phyloP scores from a whole-genome alignment of 2,888 invertebrate genomes.

The Camponotus fellah region DNA sequence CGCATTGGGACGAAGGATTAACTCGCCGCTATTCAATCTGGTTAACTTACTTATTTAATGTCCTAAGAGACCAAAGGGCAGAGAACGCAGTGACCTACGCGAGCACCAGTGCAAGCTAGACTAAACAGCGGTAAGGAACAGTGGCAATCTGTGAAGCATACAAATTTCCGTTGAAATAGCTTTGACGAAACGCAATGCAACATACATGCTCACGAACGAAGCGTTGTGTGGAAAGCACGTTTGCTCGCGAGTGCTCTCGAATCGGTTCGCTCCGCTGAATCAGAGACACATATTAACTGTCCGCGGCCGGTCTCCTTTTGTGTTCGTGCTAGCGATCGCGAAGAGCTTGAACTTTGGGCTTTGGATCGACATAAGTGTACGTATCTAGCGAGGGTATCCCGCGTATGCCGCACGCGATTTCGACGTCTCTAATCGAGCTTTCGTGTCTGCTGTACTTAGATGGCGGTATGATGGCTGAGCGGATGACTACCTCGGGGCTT shows the following conservation, averaged over 20 bases:
- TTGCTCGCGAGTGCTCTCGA: slow-evolving; percentile 25
- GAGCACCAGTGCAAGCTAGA: slow-evolving; percentile 15
- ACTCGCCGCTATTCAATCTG: background rate
- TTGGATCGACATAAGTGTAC: slow-evolving; percentile 24
- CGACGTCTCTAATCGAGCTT: slow-evolving; percentile 81
- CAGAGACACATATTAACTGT: slow-evolving; percentile 44
- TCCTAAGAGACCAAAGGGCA: background rate
- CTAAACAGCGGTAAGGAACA: slow-evolving; percentile 55
- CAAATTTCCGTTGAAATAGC: slow-evolving; percentile 1
- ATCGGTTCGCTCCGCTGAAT: slow-evolving; percentile 45
- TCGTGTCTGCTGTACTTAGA: slow-evolving; percentile 77
- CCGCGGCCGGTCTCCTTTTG: slow-evolving; percentile 38
- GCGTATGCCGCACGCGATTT: slow-evolving; percentile 79
- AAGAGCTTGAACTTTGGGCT: slow-evolving; percentile 53
- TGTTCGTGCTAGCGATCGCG: slow-evolving; percentile 29
- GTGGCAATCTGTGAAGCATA: slow-evolving; percentile 36
- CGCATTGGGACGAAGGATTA: background rate
- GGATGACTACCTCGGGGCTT: slow-evolving; percentile 78
- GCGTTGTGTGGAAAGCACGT: slow-evolving; percentile 11
- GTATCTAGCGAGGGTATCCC: slow-evolving; percentile 42
- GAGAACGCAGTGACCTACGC: background rate
- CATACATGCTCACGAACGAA: slow-evolving; percentile 25
- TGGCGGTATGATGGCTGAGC: slow-evolving; percentile 75
- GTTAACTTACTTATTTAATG: slow-evolving; percentile 24
- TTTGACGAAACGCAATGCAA: background rate